phyloP scores from a whole-genome alignment of 2,113 vertebrate genomes.

The Tor tambroides region DNA sequence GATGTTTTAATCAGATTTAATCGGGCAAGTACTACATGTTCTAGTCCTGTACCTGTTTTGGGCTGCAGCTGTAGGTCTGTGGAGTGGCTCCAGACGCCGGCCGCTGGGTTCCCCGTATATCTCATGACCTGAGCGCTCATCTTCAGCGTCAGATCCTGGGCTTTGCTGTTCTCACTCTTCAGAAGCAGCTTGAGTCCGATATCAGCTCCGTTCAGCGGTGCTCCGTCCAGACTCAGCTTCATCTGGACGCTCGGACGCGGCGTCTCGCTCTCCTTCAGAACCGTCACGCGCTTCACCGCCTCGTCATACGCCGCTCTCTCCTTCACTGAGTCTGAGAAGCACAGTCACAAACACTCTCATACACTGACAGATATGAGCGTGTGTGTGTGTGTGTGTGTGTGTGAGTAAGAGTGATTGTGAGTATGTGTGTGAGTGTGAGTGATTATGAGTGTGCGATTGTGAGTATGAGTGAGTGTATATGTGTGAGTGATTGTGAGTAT shows the following conservation, averaged over 20 bases:
- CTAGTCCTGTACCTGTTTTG: slow-evolving; percentile 56
- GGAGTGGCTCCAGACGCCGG: slow-evolving; percentile 39
- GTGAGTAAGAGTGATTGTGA: not conserved
- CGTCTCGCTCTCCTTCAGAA: not conserved
- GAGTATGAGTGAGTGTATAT: not conserved
- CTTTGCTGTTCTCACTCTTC: not conserved
- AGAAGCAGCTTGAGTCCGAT: slow-evolving; percentile 62
- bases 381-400: not conserved
- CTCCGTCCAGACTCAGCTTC: slow-evolving; percentile 52
- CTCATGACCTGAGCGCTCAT: slow-evolving; percentile 59
- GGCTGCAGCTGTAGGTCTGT: slow-evolving; percentile 50
- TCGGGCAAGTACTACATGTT: no score
- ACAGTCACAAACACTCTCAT: not conserved
- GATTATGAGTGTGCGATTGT: not conserved
- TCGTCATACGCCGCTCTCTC: slow-evolving; percentile 58
- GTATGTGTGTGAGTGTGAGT: no score
- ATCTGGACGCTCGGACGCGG: not conserved
- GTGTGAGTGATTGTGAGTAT: not conserved
- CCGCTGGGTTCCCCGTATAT: slow-evolving; percentile 52
- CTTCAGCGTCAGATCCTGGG: slow-evolving; percentile 50
- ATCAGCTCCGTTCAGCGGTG: slow-evolving; percentile 56
- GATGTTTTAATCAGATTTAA: no score
- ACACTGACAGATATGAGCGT: no score
- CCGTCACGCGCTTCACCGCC: slow-evolving; percentile 44
- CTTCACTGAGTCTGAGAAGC: slow-evolving; percentile 54